These are phyloP conservation scores for Anhinga rufa DNA, from an alignment of 2,113 vertebrate genomes.

Conservation along the genomic window DNA sequence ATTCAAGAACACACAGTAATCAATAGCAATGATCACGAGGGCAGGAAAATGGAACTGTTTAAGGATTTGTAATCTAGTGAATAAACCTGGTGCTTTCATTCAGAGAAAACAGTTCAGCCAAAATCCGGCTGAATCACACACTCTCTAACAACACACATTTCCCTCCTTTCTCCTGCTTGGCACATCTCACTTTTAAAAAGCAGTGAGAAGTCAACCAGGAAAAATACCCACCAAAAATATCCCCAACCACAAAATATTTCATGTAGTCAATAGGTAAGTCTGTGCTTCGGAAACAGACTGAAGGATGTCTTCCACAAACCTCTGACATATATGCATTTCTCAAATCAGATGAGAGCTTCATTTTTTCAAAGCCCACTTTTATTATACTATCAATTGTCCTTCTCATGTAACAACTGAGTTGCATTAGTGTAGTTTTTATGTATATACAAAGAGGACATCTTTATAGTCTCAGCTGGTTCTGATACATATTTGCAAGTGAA, in stretches of 20 bases:
- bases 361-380: neutral
- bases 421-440: neutral
- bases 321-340: neutral
- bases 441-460: neutral
- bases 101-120: slow-evolving; percentile 15
- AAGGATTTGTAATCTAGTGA: slow-evolving; percentile 39
- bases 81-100: neutral
- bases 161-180: neutral
- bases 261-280: neutral
- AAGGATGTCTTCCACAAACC: neutral
- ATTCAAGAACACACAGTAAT: slow-evolving; percentile 51
- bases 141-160: neutral
- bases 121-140: neutral
- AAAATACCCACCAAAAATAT: neutral
- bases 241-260: neutral
- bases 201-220: neutral
- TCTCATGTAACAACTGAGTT: neutral
- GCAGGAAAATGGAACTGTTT: slow-evolving; percentile 44
- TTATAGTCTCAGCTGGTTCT: neutral
- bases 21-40: slow-evolving; percentile 50
- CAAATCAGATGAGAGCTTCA: neutral
- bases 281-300: neutral
- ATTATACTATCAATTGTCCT: neutral
- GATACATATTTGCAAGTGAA: neutral
- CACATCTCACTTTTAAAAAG: neutral